Base-by-base conservation (phyloP, 2,888 invertebrate genomes). In the Timandra comae region DNA sequence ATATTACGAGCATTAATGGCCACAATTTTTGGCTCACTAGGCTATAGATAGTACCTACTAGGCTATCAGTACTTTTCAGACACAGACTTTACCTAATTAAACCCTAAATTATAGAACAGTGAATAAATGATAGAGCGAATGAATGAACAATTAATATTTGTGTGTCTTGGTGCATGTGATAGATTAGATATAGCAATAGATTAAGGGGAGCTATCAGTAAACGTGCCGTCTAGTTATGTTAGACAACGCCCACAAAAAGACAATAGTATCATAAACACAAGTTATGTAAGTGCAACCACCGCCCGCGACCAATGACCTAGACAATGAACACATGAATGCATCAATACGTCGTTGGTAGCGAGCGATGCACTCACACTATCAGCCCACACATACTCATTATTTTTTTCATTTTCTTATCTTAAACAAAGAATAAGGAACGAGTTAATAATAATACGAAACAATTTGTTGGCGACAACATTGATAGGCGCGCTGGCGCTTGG, bases 301-400 rank as follows among this genome's bases (percentile, higher is more conserved):
- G 43, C 41, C 49, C 59, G 43, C 69, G 74, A 76, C 56, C 81
- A 80, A 64, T 77, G 80, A 80, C 80, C 82, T 60, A 54, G 49
- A 60, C n/a, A n/a, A n/a, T n/a, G n/a, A n/a, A n/a, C n/a, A n/a
- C 53, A 55, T 64, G 71, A 68, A 72, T 65, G 71, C 65, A 70
- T 74, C 74, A 79, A 76, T 79, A 75, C 79, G 75, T 73, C 76
- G 74, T 69, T 71, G 59, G 69, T 46, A 30, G 58, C 56, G 78
- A 69, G 62, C 80, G 67, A 76, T 76, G 80, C 77, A 73, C 82
- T 51, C 70, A 20, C 52, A 55, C 63, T 77, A 79, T 78, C 79
- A 38, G 72, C 70, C 76, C 78, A 76, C 78, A 77, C 76, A 70
- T 60, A 63, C 61, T 69, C 61, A 59, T 69, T 70, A 67, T 73